A percentile compares a stretch with the other conserved stretches of the same genome.
phyloP scores from a whole-genome alignment of 2,113 vertebrate species.

The Corythoichthys intestinalis region DNA sequence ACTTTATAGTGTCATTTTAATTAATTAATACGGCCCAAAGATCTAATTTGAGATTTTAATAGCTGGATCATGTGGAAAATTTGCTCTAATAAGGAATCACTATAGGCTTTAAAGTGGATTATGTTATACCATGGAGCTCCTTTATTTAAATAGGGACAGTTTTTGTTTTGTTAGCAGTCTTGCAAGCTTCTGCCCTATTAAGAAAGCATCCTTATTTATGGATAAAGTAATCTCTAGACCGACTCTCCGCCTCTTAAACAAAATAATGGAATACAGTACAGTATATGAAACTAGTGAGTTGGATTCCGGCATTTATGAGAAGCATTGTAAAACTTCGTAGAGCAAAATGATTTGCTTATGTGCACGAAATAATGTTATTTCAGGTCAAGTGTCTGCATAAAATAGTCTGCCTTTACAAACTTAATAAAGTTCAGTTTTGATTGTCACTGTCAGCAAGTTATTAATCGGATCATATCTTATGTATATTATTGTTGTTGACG shows the following conservation, averaged over 20 bases:
- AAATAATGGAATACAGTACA: background rate
- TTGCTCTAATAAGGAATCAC: background rate
- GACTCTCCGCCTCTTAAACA: background rate
- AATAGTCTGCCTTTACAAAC: background rate
- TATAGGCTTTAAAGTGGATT: background rate
- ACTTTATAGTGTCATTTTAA: background rate
- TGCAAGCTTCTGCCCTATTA: background rate
- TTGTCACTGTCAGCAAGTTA: background rate
- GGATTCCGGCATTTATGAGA: background rate
- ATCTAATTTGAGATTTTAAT: conserved; percentile 6
- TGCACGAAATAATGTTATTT: background rate
- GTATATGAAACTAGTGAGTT: background rate
- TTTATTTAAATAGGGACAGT: background rate
- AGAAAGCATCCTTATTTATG: background rate
- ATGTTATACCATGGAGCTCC: background rate
- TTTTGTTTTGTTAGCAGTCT: background rate
- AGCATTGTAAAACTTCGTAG: background rate
- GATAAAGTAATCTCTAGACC: background rate
- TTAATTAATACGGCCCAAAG: background rate
- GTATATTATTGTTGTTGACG: background rate
- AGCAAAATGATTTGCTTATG: background rate
- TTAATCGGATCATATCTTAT: background rate
- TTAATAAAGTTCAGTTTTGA: background rate
- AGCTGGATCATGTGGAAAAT: background rate
- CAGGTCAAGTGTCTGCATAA: background rate